Conservation (phyloP, 1,140 invertebrate species). For the Drosophila albomicans region DNA sequence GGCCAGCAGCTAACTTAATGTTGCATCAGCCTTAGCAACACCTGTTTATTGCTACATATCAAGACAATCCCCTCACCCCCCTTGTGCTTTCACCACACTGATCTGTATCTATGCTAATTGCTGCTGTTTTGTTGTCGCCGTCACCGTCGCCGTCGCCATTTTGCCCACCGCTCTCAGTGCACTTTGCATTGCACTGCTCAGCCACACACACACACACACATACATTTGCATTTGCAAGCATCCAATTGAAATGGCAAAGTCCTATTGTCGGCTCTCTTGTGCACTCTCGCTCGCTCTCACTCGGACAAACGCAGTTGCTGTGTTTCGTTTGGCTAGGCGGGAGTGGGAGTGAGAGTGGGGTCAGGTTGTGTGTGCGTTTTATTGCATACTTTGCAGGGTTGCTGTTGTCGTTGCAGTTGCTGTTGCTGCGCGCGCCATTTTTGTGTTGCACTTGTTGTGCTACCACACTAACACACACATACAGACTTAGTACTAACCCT, state of each 20-base stretch:
- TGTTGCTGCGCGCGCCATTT: conserved; percentile 49
- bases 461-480: not conserved
- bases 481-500: conserved; percentile 18
- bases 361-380: conserved; percentile 1
- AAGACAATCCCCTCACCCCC: too few relatives aligned
- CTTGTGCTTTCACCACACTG: not conserved
- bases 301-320: conserved; percentile 16
- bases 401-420: conserved; percentile 30
- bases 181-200: conserved; percentile 13
- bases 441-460: conserved; percentile 51
- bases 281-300: conserved; percentile 5
- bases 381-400: conserved; percentile 59
- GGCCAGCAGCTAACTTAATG: too few relatives aligned
- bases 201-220: conserved; percentile 4
- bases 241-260: conserved; percentile 2
- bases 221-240: conserved; percentile 22
- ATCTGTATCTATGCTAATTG: too few relatives aligned
- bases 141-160: conserved; percentile 8
- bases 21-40: too few relatives aligned
- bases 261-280: conserved; percentile 14
- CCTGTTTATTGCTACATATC: too few relatives aligned
- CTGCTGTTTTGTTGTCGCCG: not conserved
- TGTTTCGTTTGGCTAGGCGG: too few relatives aligned
- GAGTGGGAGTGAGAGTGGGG: not conserved
- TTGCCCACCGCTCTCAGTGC: conserved; percentile 5